Conservation (phyloP, 1,140 invertebrate genomes). For the Chlorops oryzae region DNA sequence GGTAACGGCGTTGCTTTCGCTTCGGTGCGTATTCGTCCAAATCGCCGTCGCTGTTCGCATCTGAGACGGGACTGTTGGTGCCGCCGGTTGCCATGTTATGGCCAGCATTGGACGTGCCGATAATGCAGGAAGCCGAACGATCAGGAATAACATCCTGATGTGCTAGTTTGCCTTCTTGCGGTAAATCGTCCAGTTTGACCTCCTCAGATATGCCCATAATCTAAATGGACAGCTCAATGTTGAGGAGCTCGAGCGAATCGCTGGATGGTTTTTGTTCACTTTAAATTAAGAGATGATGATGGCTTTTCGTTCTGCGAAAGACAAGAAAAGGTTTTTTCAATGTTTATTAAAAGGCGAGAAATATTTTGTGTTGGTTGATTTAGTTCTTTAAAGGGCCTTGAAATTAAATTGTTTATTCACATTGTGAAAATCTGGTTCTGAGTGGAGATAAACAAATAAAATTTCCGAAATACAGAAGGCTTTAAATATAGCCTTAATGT, state of each 20-base stretch:
- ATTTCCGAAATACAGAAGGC: too few species aligned
- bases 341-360: too few species aligned
- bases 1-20: constrained; percentile 83
- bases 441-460: too few species aligned
- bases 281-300: too few species aligned
- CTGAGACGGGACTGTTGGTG: constrained; percentile 54
- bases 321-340: too few species aligned
- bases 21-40: constrained; percentile 79
- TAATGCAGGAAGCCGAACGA: constrained; percentile 28
- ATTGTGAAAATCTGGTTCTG: too few species aligned
- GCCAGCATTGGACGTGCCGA: constrained; percentile 38
- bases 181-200: constrained; percentile 53
- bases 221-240: constrained; percentile 26
- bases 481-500: too few species aligned
- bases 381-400: too few species aligned
- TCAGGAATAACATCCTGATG: constrained; percentile 37
- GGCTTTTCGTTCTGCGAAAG: too few species aligned
- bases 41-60: constrained; percentile 68
- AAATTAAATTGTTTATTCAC: too few species aligned
- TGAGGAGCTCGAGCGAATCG: background rate
- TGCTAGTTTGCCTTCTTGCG: constrained; percentile 50
- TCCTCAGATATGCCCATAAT: constrained; percentile 58
- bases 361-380: too few species aligned
- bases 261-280: too few species aligned
- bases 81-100: constrained; percentile 43